Conservation (phyloP, 2,797 vertebrate genomes). For the Macrochelys suwanniensis region DNA sequence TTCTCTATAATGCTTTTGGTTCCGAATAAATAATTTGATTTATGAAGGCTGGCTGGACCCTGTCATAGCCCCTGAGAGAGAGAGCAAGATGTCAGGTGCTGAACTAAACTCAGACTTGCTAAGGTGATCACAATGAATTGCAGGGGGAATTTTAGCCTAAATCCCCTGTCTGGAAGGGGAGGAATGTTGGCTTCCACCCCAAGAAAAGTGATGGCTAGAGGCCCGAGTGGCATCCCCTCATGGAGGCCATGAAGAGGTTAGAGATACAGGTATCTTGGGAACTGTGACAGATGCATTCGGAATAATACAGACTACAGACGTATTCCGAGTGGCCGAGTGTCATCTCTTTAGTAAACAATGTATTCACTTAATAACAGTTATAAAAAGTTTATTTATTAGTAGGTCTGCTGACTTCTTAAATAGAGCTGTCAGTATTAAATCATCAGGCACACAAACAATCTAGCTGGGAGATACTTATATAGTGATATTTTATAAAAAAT, state of each 20-base stretch:
- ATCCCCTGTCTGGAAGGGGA: neutral
- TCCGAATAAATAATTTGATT: neutral
- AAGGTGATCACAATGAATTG: neutral
- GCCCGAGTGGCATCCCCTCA: neutral
- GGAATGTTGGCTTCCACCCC: neutral
- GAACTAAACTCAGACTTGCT: neutral
- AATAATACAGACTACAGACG: neutral
- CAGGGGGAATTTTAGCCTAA: neutral
- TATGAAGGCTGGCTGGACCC: neutral
- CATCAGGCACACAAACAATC: slow-evolving; percentile 14
- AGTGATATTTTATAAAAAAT: neutral
- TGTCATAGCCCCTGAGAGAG: neutral
- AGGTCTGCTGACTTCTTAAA: slow-evolving; percentile 46
- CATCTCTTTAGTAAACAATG: neutral
- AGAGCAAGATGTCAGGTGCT: neutral
- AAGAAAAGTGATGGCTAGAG: neutral
- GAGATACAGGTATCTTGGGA: neutral
- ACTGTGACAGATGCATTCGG: neutral
- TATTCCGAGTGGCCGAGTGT: neutral
- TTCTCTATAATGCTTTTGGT: neutral
- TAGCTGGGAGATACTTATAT: neutral
- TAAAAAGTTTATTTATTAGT: neutral
- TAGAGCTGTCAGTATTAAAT: slow-evolving; percentile 6
- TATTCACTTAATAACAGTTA: slow-evolving; percentile 30
- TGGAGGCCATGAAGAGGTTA: neutral